Conservation (phyloP, 2,888 invertebrate species). For the Exocentrus adspersus region DNA sequence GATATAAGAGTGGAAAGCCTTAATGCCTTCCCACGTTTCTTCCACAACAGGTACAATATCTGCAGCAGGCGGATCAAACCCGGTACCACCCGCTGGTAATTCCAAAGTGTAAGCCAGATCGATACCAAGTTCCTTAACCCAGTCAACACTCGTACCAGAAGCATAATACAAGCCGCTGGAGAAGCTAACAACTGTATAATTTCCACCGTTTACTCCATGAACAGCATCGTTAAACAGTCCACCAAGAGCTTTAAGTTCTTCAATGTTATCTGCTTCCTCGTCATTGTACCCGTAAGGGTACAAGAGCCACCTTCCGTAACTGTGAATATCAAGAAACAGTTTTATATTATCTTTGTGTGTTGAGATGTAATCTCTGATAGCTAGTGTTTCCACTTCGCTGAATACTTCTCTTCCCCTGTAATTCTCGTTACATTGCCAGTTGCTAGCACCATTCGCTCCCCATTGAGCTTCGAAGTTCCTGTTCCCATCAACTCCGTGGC, state of each 20-base stretch:
- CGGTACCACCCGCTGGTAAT: constrained; percentile 68
- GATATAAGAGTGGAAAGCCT: constrained; percentile 63
- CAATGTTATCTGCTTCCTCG: constrained; percentile 50
- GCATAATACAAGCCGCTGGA: constrained; percentile 66
- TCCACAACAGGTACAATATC: constrained; percentile 68
- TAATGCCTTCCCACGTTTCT: constrained; percentile 71
- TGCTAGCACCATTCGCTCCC: constrained; percentile 64
- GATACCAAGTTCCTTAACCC: constrained; percentile 68
- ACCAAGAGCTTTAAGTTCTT: constrained; percentile 55
- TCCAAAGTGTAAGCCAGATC: constrained; percentile 74
- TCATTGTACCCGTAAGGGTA: constrained; percentile 75
- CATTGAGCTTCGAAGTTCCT: constrained; percentile 79
- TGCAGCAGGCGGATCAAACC: constrained; percentile 68
- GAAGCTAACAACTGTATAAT: constrained; percentile 65
- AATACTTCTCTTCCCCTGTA: constrained; percentile 63
- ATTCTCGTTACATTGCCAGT: constrained; percentile 61
- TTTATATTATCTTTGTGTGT: constrained; percentile 65
- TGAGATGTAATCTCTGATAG: constrained; percentile 68
- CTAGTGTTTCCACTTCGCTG: constrained; percentile 69
- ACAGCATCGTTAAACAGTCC: constrained; percentile 62
- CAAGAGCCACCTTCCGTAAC: constrained; percentile 75
- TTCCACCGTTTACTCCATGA: constrained; percentile 54
- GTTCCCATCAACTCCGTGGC: constrained; percentile 79
- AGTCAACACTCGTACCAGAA: constrained; percentile 75
- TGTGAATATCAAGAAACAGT: constrained; percentile 77